Evolutionary conservation across 1,140 invertebrate genomes (phyloP), one percentile per base, ranked within the genome.

Genomic region (Sycophaga agraensis): DNA sequence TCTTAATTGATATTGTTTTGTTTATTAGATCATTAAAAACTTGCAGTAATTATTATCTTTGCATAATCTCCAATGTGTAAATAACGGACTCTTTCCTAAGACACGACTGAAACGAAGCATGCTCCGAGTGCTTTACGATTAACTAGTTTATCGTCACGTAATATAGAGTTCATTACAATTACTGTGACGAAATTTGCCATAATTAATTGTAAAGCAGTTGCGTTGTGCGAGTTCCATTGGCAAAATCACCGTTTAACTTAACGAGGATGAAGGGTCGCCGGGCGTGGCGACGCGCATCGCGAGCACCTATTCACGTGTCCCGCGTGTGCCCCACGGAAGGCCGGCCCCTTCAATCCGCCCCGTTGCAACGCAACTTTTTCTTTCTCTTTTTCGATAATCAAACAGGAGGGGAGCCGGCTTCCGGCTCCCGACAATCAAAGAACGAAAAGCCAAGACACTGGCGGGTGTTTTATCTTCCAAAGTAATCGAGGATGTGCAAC

Each of bases 391-490:
- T n/a, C n/a, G n/a, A n/a, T n/a, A n/a, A n/a, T n/a, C n/a, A n/a
- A n/a, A n/a, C n/a, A n/a, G n/a, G n/a, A n/a, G n/a, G n/a, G n/a
- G n/a, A n/a, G n/a, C n/a, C n/a, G n/a, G n/a, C n/a, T n/a, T n/a
- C n/a, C n/a, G n/a, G n/a, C n/a, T n/a, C n/a, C n/a, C n/a, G n/a
- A n/a, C n/a, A n/a, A n/a, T 16, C 24, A 8, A 26, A 26, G 5
- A 40, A 24, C 14, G 16, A 48, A 17, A 22, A 35, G 14, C 1
- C 2, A 14, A 6, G 8, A 26, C 19, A 22, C 1, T 40, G 14
- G 46, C 24, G 35, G n/a, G n/a, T n/a, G n/a, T n/a, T n/a, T n/a
- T n/a, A n/a, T 46, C 50, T 61, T 54, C 46, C 34, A 26, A 53
- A 61, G 50, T 61, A 45, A 61, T 60, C 21, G 22, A 58, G 14